These are phyloP conservation scores for Eristalis pertinax DNA, from an alignment of 2,888 invertebrate genomes.

Conservation along the genomic window DNA sequence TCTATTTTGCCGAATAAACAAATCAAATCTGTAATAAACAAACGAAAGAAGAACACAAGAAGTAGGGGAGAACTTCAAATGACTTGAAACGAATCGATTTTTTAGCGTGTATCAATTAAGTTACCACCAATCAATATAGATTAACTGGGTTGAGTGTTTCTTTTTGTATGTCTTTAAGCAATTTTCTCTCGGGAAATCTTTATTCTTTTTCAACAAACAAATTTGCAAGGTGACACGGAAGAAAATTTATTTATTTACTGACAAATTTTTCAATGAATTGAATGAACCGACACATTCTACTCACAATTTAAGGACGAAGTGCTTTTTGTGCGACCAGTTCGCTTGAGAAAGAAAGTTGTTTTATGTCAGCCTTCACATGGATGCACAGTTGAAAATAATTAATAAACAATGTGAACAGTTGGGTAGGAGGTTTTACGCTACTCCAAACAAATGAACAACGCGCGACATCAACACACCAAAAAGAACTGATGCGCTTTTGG, in stretches of 20 bases:
- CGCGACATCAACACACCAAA: conserved; percentile 22
- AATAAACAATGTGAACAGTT: conserved; percentile 16
- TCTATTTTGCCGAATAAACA: conserved; percentile 3
- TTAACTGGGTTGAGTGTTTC: background rate
- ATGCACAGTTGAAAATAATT: conserved; percentile 22
- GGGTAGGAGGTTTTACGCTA: conserved; percentile 11
- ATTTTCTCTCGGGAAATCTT: conserved; percentile 5
- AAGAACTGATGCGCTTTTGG: conserved; percentile 25
- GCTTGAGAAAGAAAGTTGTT: background rate
- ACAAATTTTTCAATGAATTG: conserved; percentile 48
- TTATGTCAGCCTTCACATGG: conserved; percentile 2
- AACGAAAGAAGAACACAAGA: conserved; percentile 12
- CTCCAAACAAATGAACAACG: background rate
- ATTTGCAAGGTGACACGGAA: conserved; percentile 55
- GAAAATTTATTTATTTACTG: conserved; percentile 48
- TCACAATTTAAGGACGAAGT: conserved; percentile 11
- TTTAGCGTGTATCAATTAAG: conserved; percentile 14
- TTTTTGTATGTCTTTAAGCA: conserved; percentile 4
- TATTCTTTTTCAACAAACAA: conserved; percentile 55
- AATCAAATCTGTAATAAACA: conserved; percentile 12
- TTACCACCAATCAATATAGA: conserved; percentile 50
- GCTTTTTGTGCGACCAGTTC: background rate
- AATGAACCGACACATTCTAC: background rate
- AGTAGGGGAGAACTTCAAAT: conserved; percentile 20
- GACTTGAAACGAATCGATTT: conserved; percentile 60